Evolutionary conservation across 2,113 vertebrate species (phyloP).

Genomic region (Toxotes jaculatrix): DNA sequence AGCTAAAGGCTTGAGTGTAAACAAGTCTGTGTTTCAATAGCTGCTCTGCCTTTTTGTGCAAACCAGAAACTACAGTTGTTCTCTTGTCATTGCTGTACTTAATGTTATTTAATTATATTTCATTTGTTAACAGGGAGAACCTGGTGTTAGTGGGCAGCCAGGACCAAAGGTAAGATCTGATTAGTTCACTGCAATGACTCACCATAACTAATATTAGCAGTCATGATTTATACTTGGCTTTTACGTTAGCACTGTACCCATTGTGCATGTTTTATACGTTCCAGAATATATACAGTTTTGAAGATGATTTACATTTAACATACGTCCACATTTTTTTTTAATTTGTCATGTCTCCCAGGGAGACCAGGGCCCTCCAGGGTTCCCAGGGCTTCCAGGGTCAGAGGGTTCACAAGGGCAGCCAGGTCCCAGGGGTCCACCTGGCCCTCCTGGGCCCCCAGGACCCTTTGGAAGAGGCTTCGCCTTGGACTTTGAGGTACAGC

Average conservation of each 20-base stretch:
- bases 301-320: too few species aligned
- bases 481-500: slow-evolving; percentile 87
- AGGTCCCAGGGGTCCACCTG: slow-evolving; percentile 88
- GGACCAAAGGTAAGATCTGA: slow-evolving; percentile 88
- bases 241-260: not conserved
- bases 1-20: slow-evolving; percentile 40
- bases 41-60: not conserved
- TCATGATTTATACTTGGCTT: not conserved
- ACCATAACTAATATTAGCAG: not conserved
- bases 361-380: slow-evolving; percentile 86
- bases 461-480: slow-evolving; percentile 73
- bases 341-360: slow-evolving; percentile 82
- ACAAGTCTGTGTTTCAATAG: slow-evolving; percentile 17
- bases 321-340: not conserved
- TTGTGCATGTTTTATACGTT: not conserved
- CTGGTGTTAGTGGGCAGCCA: slow-evolving; percentile 83
- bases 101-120: slow-evolving; percentile 22
- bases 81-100: not conserved
- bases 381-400: slow-evolving; percentile 86
- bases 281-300: not conserved
- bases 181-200: slow-evolving; percentile 1
- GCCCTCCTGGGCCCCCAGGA: slow-evolving; percentile 88
- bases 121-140: slow-evolving; percentile 87
- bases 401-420: slow-evolving; percentile 85
- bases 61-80: not conserved